phyloP scores from a whole-genome alignment of 2,113 vertebrate species.

The Stigmatopora argus region DNA sequence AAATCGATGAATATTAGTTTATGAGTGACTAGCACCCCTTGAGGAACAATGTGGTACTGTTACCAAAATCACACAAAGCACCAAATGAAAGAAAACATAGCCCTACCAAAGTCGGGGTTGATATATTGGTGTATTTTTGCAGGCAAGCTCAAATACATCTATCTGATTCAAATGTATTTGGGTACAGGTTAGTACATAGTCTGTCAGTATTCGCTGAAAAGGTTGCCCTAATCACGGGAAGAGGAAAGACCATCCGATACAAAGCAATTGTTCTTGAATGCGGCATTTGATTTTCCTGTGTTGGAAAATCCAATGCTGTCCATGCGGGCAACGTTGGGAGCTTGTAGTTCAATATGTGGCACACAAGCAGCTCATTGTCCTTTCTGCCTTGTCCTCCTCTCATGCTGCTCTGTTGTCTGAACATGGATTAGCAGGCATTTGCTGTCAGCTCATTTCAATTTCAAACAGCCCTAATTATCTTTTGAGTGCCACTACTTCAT shows the following conservation, averaged over 20 bases:
- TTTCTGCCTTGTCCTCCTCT: conserved; percentile 24
- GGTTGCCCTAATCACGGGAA: conserved; percentile 38
- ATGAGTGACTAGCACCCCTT: conserved; percentile 1
- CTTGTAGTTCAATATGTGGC: conserved; percentile 57
- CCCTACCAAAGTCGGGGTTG: not conserved
- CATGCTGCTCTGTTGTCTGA: conserved; percentile 14
- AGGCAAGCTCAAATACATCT: not conserved
- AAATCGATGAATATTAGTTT: not conserved
- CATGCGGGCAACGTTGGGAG: conserved; percentile 36
- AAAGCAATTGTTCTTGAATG: conserved; percentile 62
- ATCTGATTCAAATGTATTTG: not conserved
- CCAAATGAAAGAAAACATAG: not conserved
- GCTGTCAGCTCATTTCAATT: conserved; percentile 3
- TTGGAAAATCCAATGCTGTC: conserved; percentile 67
- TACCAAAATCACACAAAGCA: not conserved
- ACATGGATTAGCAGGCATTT: conserved; percentile 12
- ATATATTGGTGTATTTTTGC: not conserved
- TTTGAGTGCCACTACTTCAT: conserved; percentile 14
- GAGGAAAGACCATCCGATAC: conserved; percentile 47
- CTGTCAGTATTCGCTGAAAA: conserved; percentile 39
- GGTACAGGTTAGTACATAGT: conserved; percentile 4
- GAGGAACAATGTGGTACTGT: not conserved
- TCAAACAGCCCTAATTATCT: conserved; percentile 11
- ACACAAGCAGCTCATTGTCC: conserved; percentile 49
- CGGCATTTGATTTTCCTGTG: conserved; percentile 66